phyloP scores from a whole-genome alignment of 64 coral and sea anemone species.

The Astreopora myriophthalma region DNA sequence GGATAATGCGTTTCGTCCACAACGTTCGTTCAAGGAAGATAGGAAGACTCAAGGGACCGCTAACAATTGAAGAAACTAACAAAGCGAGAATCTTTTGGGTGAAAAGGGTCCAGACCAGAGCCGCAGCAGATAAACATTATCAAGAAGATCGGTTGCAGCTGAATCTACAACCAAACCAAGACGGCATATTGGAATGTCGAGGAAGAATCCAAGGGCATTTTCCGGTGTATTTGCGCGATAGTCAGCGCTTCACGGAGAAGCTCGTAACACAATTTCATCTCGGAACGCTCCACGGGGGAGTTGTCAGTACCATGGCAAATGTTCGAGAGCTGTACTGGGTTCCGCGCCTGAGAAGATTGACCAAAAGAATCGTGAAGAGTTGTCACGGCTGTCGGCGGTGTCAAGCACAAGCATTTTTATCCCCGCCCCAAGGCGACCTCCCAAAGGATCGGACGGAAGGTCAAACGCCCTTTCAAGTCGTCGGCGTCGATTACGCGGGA shows the following conservation, averaged over 20 bases:
- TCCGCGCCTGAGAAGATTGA: not conserved
- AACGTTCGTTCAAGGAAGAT: not conserved
- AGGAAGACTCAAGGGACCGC: no score
- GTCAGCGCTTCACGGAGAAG: not conserved
- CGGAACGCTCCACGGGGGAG: not conserved
- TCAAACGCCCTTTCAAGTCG: no score
- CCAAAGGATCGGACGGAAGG: not conserved
- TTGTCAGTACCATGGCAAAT: not conserved
- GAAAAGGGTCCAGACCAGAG: not conserved
- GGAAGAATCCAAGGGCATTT: not conserved
- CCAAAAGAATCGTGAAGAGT: not conserved
- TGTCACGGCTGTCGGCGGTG: not conserved
- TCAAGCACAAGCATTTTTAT: not conserved
- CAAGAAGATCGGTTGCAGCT: not conserved
- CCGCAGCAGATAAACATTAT: not conserved
- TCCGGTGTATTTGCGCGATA: not conserved
- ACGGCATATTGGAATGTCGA: not conserved
- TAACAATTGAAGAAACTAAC: not conserved
- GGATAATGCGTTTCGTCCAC: not conserved
- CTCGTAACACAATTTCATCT: not conserved
- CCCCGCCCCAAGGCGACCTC: not conserved
- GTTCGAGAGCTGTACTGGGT: slow-evolving; percentile 3
- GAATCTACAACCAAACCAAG: not conserved
- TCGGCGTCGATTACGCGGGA: not conserved
- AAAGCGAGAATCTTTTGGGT: not conserved